A percentile compares a stretch with the other conserved stretches of the same genome.
Conservation (phyloP, 2,888 invertebrate genomes). For the Seira musarum region DNA sequence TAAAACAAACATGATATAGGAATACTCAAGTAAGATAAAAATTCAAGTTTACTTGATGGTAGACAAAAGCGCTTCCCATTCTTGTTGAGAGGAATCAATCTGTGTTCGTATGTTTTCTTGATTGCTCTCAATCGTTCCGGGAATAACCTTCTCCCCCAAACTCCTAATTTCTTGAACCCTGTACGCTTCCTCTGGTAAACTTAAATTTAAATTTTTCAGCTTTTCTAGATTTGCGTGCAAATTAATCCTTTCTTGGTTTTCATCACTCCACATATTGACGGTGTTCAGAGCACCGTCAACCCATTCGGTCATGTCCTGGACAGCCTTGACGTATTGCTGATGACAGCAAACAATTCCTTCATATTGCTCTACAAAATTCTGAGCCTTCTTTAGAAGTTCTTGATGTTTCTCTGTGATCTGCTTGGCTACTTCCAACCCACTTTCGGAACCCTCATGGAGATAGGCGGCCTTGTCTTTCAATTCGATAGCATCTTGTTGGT, state of each 20-base stretch:
- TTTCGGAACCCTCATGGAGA: conserved; percentile 84
- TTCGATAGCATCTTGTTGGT: conserved; percentile 88
- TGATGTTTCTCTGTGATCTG: conserved; percentile 83
- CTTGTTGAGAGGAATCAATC: conserved; percentile 89
- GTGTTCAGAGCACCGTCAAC: conserved; percentile 87
- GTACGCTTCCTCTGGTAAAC: conserved; percentile 88
- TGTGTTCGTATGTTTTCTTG: conserved; percentile 89
- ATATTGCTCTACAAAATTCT: conserved; percentile 85
- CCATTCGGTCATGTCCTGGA: conserved; percentile 90
- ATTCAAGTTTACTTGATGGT: conserved; percentile 75
- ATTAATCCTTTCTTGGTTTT: conserved; percentile 86
- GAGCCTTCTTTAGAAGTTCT: conserved; percentile 80
- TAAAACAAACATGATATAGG: conserved; percentile 13
- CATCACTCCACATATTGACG: conserved; percentile 86
- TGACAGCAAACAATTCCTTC: conserved; percentile 92
- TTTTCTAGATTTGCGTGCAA: conserved; percentile 90
- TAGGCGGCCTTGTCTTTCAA: conserved; percentile 85
- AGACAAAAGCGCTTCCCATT: conserved; percentile 89
- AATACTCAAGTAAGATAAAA: too few species aligned
- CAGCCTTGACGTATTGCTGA: conserved; percentile 89
- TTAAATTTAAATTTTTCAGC: conserved; percentile 84
- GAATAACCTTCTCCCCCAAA: conserved; percentile 91
- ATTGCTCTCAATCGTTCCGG: conserved; percentile 87
- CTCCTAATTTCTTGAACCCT: conserved; percentile 85
- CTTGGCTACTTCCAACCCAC: conserved; percentile 81